Evolutionary conservation across 1,140 invertebrate species (phyloP).

Genomic region (Drosophila equinoxialis): DNA sequence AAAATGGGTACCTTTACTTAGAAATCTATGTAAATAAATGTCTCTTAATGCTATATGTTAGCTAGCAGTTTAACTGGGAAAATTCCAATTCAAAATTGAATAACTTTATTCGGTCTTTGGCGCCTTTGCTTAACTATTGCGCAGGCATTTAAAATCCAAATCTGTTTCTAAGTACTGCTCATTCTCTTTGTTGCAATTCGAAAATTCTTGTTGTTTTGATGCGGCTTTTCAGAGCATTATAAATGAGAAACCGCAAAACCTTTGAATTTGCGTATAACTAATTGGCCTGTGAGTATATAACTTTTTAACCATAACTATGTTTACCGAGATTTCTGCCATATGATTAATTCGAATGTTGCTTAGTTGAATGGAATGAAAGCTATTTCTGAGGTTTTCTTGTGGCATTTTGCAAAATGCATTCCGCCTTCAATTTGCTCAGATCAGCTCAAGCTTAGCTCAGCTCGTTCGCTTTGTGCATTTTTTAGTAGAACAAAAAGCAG

Average conservation of each 20-base stretch:
- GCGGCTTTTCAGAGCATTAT: slow-evolving; percentile 48
- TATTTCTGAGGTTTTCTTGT: slow-evolving; percentile 41
- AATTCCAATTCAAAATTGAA: no score
- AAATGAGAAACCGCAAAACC: slow-evolving; percentile 46
- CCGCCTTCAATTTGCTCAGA: slow-evolving; percentile 59
- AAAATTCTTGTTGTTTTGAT: slow-evolving; percentile 44
- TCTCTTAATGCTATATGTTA: no score
- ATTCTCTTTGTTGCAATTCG: slow-evolving; percentile 19
- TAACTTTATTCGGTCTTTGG: background rate
- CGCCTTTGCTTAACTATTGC: slow-evolving; percentile 22
- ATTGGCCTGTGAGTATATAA: slow-evolving; percentile 59
- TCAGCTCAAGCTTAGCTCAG: background rate
- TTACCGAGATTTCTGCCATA: slow-evolving; percentile 47
- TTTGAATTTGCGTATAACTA: slow-evolving; percentile 40
- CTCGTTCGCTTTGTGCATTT: slow-evolving; percentile 50
- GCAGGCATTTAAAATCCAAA: slow-evolving; percentile 21
- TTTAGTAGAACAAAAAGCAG: slow-evolving; percentile 30
- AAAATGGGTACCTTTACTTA: no score
- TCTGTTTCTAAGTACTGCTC: slow-evolving; percentile 14
- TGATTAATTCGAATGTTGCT: slow-evolving; percentile 50
- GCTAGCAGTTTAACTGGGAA: no score
- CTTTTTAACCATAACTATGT: slow-evolving; percentile 17
- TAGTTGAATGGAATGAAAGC: slow-evolving; percentile 17
- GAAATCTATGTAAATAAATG: no score
- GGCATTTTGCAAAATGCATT: slow-evolving; percentile 58